These are phyloP conservation scores for Patella ulyssiponensis DNA, from an alignment of 2,888 invertebrate genomes.

Conservation along the genomic window DNA sequence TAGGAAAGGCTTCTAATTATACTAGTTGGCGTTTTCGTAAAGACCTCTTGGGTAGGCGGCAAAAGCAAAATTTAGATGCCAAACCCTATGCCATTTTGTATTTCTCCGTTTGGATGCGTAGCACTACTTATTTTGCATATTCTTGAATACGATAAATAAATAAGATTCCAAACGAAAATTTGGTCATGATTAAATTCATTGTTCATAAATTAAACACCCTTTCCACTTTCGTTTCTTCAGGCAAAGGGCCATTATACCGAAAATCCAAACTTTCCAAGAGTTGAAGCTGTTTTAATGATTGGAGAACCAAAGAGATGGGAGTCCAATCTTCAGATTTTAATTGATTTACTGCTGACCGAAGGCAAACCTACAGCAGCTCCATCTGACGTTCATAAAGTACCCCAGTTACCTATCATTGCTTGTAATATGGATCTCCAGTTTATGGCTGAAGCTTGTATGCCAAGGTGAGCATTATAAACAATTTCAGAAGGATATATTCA, in stretches of 20 bases:
- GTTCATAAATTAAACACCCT: no score
- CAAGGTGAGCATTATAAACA: constrained; percentile 48
- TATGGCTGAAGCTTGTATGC: constrained; percentile 72
- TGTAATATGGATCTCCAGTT: constrained; percentile 73
- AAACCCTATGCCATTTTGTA: no score
- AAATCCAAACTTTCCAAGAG: constrained; percentile 48
- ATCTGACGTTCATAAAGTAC: constrained; percentile 45
- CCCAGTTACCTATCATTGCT: constrained; percentile 70
- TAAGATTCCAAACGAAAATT: no score
- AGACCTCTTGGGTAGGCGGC: no score
- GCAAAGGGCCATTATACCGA: constrained; percentile 51
- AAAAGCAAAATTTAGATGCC: no score
- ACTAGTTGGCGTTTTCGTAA: no score
- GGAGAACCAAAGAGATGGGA: constrained; percentile 72
- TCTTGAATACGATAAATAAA: no score
- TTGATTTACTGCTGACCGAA: constrained; percentile 69
- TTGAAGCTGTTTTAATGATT: constrained; percentile 68
- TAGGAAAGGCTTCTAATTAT: no score
- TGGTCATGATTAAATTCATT: no score
- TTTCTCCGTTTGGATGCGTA: no score
- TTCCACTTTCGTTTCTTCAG: neutral
- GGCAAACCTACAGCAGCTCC: constrained; percentile 67
- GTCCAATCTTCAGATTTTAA: constrained; percentile 69
- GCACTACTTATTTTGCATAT: no score
- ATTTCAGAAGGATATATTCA: neutral